Evolutionary conservation across 2,113 vertebrate species (phyloP), one percentile per base, ranked within the genome.

Genomic region (Verasper variegatus): DNA sequence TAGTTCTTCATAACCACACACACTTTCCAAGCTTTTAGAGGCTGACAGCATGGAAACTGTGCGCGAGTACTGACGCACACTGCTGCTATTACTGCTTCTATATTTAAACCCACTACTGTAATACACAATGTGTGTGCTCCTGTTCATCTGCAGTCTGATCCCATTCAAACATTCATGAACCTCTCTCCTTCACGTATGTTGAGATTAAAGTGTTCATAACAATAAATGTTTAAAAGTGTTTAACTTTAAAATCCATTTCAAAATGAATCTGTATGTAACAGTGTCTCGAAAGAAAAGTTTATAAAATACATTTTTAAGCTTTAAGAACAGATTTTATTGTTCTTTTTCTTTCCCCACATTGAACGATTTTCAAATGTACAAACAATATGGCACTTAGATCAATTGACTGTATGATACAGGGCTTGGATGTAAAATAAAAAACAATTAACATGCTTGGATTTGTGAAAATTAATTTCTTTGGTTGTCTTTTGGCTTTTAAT

Each of bases 21-120:
- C 60, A 60, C 26, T 56, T 60, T 66, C 67, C 80, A 57, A 12
- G 45, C 2, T n/a, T 78, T 63, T 58, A 62, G 31, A n/a, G 17
- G 42, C 76, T 71, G 62, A 72, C 62, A 45, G 17, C 56, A 76
- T 76, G 68, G 72, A 84, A 68, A 65, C 2, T 8, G 31, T 64
- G 71, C 37, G 37, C 49, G 14, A 68, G 18, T 26, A 24, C 55
- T 61, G 47, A 70, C 54, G 55, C 40, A 47, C 64, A 51, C 49
- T 14, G 49, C 55, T 45, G 51, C 21, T 56, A 10, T 17, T 63
- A 24, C 45, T 42, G 2, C 60, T 55, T 26, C 47, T 11, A 9
- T 51, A 63, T 66, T 49, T 51, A 61, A 18, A 60, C 1, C 2
- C 18, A 5, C 15, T 7, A 26, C 40, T 35, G 20, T 60, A 18